Conservation (phyloP, 1,140 invertebrate species). For the Lepidostoma basale region DNA sequence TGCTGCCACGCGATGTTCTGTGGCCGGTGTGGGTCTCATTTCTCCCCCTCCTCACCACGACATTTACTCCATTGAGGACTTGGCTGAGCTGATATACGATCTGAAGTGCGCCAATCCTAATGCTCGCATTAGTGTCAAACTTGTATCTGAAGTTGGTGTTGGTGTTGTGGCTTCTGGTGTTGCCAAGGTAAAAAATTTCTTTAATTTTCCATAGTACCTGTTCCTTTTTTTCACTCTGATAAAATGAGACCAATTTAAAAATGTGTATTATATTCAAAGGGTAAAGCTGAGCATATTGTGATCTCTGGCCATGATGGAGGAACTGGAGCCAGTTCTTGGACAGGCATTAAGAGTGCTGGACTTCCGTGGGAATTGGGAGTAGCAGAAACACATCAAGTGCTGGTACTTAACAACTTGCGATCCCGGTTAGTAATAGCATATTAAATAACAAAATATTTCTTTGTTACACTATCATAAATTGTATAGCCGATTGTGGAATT, state of each 20-base stretch:
- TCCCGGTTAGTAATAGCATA: constrained; percentile 63
- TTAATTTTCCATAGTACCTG: constrained; percentile 15
- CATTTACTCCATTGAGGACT: constrained; percentile 99
- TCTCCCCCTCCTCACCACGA: constrained; percentile 99
- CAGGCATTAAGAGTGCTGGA: constrained; percentile 93
- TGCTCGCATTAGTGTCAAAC: constrained; percentile 95
- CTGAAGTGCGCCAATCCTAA: constrained; percentile 96
- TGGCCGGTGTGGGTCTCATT: constrained; percentile 96
- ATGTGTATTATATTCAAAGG: constrained; percentile 60
- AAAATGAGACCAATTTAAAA: not conserved
- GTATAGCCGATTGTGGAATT: not conserved
- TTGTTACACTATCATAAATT: not conserved
- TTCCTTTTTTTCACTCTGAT: not conserved
- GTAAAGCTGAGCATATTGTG: constrained; percentile 97
- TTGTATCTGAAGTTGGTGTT: constrained; percentile 98
- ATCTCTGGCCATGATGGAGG: constrained; percentile 99
- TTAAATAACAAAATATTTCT: constrained; percentile 17
- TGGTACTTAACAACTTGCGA: constrained; percentile 94
- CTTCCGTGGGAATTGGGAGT: constrained; percentile 97
- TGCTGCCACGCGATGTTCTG: constrained; percentile 92
- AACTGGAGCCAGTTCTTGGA: constrained; percentile 97
- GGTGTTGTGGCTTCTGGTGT: constrained; percentile 98
- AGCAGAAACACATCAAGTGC: constrained; percentile 96
- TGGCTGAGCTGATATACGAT: constrained; percentile 98
- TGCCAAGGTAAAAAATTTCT: constrained; percentile 76